Percentiles rank a stretch among this genome's conserved stretches.
Evolutionary conservation across 1,140 invertebrate species (phyloP).

Genomic region (Caenorhabditis latens): DNA sequence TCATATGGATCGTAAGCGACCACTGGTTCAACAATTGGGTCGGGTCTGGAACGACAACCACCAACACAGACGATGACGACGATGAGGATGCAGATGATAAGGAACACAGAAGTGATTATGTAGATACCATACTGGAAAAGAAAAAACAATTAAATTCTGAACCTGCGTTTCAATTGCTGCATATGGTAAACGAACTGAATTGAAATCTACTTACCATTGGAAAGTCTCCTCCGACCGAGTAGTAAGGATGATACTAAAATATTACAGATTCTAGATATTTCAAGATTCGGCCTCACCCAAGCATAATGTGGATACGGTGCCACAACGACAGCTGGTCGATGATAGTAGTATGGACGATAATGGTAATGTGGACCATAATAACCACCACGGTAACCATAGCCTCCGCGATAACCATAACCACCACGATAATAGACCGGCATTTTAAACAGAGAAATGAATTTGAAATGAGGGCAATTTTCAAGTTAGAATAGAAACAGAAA

Average conservation of each 20-base stretch:
- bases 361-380: background rate
- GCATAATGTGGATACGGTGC: background rate
- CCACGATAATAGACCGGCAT: background rate
- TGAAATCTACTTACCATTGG: background rate
- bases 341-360: background rate
- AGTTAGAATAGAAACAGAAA: too few relatives aligned
- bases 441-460: too few relatives aligned
- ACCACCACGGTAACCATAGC: background rate
- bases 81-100: background rate
- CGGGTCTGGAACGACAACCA: background rate
- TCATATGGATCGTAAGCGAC: background rate
- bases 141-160: background rate
- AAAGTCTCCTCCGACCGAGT: background rate
- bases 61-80: background rate
- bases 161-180: too few relatives aligned
- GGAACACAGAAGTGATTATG: background rate
- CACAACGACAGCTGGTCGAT: background rate
- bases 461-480: too few relatives aligned
- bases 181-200: too few relatives aligned
- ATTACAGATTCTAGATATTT: background rate
- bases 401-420: conserved; percentile 7
- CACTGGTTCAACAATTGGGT: background rate
- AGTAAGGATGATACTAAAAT: conserved; percentile 34
- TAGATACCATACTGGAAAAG: conserved; percentile 40
- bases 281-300: background rate